Conservation (phyloP, 2,888 invertebrate species). For the Escarpia spicata region DNA sequence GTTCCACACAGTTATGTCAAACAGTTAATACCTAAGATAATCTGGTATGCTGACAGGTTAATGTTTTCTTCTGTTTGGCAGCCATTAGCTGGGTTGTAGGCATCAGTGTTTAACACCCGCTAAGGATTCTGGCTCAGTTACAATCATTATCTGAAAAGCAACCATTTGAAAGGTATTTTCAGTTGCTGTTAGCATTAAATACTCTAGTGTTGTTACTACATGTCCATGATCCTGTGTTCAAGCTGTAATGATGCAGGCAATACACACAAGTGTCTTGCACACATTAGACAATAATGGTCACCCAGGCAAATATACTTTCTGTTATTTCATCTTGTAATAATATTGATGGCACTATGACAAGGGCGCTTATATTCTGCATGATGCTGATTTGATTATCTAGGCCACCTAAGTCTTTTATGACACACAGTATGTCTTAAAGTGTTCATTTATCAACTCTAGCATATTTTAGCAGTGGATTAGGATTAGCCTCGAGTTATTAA, state of each 20-base stretch:
- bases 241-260: not conserved
- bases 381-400: not conserved
- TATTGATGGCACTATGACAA: not conserved
- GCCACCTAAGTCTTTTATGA: not conserved
- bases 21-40: not conserved
- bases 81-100: not conserved
- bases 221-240: not conserved
- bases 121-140: not conserved
- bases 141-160: not conserved
- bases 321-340: not conserved
- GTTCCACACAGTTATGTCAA: not conserved
- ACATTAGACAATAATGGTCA: not conserved
- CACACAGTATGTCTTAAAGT: not conserved
- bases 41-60: not conserved
- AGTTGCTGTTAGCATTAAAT: not conserved
- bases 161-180: not conserved
- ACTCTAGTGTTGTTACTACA: not conserved
- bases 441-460: not conserved
- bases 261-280: not conserved
- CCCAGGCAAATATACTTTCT: not conserved
- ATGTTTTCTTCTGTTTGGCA: not conserved
- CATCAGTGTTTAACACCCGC: not conserved
- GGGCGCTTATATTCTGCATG: not conserved
- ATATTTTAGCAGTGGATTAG: conserved; percentile 5
- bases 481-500: not conserved